Evolutionary conservation across 2,113 vertebrate genomes (phyloP).

Genomic region (Aldabrachelys gigantea): DNA sequence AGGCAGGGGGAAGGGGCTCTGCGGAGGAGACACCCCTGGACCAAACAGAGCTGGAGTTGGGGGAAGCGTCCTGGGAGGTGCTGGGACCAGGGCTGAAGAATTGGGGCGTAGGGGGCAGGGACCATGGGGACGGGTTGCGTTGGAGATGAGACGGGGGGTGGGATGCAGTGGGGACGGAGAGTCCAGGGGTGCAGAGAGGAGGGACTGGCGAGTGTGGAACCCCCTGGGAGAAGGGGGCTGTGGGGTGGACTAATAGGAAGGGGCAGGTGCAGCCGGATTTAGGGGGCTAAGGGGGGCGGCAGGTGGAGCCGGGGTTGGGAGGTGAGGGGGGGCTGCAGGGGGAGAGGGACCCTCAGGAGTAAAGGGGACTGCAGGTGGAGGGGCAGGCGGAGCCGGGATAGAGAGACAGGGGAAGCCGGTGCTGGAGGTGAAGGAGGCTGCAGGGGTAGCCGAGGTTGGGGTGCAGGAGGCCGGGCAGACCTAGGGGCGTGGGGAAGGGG

Average conservation of each 20-base stretch:
- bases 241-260: too few species aligned
- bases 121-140: too few species aligned
- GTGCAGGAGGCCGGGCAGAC: too few species aligned
- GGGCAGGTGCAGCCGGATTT: background rate
- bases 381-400: background rate
- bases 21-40: background rate
- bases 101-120: background rate
- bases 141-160: background rate
- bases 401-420: too few species aligned
- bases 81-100: background rate
- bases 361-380: too few species aligned
- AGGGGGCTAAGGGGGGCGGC: background rate
- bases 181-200: background rate
- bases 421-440: background rate
- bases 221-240: too few species aligned
- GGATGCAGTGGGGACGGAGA: background rate
- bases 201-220: background rate
- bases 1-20: background rate
- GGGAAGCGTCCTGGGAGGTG: background rate
- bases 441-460: background rate
- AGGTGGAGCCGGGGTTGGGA: background rate
- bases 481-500: too few species aligned
- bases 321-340: too few species aligned
- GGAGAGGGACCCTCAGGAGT: too few species aligned
- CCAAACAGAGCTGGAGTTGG: background rate